phyloP scores from a whole-genome alignment of 2,113 vertebrate genomes.

The Raphicerus campestris region DNA sequence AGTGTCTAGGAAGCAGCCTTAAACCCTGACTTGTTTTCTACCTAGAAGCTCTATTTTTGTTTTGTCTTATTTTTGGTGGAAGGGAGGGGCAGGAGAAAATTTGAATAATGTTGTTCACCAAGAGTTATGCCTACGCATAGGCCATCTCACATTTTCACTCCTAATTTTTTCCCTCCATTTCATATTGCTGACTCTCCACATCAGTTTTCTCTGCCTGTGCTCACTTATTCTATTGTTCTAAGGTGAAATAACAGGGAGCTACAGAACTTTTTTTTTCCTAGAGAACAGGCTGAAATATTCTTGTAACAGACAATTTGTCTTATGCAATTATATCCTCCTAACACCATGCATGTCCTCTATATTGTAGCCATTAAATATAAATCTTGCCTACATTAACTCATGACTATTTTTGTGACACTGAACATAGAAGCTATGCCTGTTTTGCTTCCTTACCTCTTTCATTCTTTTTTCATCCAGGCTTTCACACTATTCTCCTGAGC shows the following conservation, averaged over 20 bases:
- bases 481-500: background rate
- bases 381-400: background rate
- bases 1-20: background rate
- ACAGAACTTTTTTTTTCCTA: background rate
- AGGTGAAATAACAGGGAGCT: background rate
- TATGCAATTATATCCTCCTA: background rate
- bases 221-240: background rate
- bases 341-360: fast-evolving
- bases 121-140: background rate
- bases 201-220: background rate
- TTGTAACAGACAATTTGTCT: background rate
- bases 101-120: background rate
- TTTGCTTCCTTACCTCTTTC: background rate
- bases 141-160: background rate
- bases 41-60: background rate
- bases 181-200: background rate
- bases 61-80: background rate
- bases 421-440: background rate
- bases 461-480: background rate
- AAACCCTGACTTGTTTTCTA: background rate
- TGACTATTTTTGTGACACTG: too few species aligned
- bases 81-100: background rate
- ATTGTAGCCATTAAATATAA: background rate
- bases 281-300: background rate
- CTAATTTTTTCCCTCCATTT: background rate